Percentiles rank a stretch among this genome's conserved stretches.
Evolutionary conservation across 2,797 vertebrate genomes (phyloP).

Genomic region (Parambassis ranga): DNA sequence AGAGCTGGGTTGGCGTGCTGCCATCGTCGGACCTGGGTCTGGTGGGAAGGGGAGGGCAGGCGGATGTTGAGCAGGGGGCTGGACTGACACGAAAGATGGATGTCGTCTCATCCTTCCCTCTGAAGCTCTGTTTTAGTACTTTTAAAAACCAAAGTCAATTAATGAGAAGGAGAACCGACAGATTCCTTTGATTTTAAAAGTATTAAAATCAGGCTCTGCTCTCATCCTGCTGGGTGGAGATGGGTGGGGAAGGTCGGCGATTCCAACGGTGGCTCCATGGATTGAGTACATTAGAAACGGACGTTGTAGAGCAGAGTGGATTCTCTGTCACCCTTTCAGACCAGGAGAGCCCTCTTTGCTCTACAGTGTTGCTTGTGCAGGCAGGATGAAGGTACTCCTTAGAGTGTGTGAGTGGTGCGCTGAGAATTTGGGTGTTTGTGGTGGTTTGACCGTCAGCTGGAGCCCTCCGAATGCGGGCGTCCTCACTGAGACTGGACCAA

Average conservation of each 20-base stretch:
- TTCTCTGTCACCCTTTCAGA: slow-evolving; percentile 46
- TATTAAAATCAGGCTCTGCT: slow-evolving; percentile 44
- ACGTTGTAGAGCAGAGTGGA: slow-evolving; percentile 59
- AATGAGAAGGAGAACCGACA: background rate
- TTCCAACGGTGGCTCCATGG: slow-evolving; percentile 79
- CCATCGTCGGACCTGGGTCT: slow-evolving; percentile 83
- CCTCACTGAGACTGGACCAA: slow-evolving; percentile 71
- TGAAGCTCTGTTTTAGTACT: slow-evolving; percentile 64
- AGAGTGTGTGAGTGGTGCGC: slow-evolving; percentile 61
- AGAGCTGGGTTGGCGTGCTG: slow-evolving; percentile 88
- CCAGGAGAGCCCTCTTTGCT: slow-evolving; percentile 57
- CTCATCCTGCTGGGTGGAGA: slow-evolving; percentile 39
- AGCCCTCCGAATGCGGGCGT: slow-evolving; percentile 69
- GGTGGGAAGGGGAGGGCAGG: slow-evolving; percentile 23
- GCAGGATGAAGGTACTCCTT: slow-evolving; percentile 14
- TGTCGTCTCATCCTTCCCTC: slow-evolving; percentile 40
- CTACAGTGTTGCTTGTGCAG: slow-evolving; percentile 51
- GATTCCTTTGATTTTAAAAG: slow-evolving; percentile 32
- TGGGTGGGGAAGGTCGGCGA: slow-evolving; percentile 74
- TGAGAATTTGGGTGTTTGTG: slow-evolving; percentile 65
- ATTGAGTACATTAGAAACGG: slow-evolving; percentile 37
- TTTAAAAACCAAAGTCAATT: slow-evolving; percentile 32
- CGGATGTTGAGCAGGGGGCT: slow-evolving; percentile 37
- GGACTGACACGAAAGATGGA: slow-evolving; percentile 32
- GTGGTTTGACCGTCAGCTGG: slow-evolving; percentile 70